Evolutionary conservation across 2,888 invertebrate genomes (phyloP).

Genomic region (Trichogramma dendrolimi): DNA sequence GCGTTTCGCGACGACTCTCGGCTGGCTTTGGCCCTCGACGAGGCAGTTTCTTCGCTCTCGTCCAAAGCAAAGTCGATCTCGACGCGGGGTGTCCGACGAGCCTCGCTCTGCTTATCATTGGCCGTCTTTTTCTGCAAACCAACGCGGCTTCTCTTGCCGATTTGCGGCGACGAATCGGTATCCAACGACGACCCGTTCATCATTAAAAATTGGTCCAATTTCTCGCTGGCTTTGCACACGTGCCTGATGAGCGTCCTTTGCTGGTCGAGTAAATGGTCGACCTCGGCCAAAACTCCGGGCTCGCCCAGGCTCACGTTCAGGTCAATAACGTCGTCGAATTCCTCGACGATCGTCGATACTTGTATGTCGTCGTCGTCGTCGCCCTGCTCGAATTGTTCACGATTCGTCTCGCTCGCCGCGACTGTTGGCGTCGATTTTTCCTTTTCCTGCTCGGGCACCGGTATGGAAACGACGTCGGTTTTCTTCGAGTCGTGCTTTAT

Average conservation of each 20-base stretch:
- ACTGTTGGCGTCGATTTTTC: too few species aligned
- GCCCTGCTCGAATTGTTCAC: too few species aligned
- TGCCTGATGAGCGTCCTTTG: constrained; percentile 10
- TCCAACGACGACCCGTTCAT: background rate
- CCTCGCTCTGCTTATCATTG: background rate
- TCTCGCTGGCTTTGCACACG: constrained; percentile 5
- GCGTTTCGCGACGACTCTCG: too few species aligned
- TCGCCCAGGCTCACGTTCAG: background rate
- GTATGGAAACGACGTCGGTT: too few species aligned
- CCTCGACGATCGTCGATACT: background rate
- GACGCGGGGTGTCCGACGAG: background rate
- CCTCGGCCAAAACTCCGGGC: constrained; percentile 11
- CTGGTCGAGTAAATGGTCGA: constrained; percentile 12
- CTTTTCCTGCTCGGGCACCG: too few species aligned
- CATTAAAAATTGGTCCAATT: constrained; percentile 12
- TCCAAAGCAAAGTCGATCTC: too few species aligned
- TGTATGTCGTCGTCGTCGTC: too few species aligned
- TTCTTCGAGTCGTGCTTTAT: constrained; percentile 26
- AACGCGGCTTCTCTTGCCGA: background rate
- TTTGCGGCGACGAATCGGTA: background rate
- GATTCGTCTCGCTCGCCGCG: too few species aligned
- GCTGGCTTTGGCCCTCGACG: too few species aligned
- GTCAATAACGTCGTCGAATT: too few species aligned
- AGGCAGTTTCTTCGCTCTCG: too few species aligned
- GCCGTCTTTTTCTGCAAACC: too few species aligned